Evolutionary conservation across 2,888 invertebrate species (phyloP).

Genomic region (Clistopyga incitator): DNA sequence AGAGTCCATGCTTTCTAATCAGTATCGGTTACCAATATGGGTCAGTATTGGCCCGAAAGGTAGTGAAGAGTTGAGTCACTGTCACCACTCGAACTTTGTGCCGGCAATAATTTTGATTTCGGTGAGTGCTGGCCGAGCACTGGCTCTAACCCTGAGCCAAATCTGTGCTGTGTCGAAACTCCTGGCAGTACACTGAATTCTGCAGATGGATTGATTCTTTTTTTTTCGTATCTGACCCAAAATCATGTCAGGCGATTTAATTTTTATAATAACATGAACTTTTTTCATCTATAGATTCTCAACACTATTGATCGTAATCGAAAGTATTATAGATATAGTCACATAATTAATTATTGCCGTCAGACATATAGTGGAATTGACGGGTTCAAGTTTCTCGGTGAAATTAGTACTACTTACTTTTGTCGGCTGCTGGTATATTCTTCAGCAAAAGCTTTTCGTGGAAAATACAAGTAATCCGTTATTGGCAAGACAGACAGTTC

Average conservation of each 20-base stretch:
- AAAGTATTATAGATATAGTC: no score
- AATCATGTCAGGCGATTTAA: neutral
- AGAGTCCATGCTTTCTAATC: no score
- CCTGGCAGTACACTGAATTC: neutral
- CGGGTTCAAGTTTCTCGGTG: neutral
- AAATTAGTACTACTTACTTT: no score
- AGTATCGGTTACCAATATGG: neutral
- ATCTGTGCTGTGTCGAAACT: neutral
- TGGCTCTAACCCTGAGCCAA: neutral
- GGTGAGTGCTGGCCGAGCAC: neutral
- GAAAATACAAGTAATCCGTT: conserved; percentile 8
- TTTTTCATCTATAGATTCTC: no score
- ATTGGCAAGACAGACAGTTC: conserved; percentile 17
- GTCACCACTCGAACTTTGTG: neutral
- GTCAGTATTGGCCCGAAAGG: neutral
- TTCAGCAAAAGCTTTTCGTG: neutral
- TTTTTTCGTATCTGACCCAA: neutral
- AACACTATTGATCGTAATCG: no score
- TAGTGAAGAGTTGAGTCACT: neutral
- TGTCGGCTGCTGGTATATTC: no score
- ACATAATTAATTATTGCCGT: no score
- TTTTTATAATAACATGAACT: no score
- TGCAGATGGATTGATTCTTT: neutral
- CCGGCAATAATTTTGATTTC: neutral
- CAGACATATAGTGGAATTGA: neutral